Evolutionary conservation across 2,113 vertebrate genomes (phyloP).

Genomic region (Sitta europaea): DNA sequence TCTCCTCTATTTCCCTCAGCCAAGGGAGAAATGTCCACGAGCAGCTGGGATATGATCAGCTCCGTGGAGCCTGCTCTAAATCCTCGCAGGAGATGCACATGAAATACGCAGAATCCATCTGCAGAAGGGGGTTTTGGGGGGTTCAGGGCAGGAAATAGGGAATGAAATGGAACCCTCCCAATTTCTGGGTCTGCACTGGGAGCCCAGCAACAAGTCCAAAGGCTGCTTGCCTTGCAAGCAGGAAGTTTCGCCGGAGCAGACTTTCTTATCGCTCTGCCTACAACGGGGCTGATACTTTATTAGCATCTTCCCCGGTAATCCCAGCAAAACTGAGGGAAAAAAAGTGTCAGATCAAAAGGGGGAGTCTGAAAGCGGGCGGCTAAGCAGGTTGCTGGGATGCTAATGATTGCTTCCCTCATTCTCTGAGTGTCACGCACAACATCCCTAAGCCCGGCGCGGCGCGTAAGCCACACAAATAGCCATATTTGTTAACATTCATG

Average conservation of each 20-base stretch:
- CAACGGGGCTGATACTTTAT: slow-evolving; percentile 42
- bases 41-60: neutral
- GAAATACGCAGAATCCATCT: neutral
- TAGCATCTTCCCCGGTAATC: slow-evolving; percentile 58
- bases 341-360: slow-evolving; percentile 66
- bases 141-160: neutral
- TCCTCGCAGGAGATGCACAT: rapidly evolving
- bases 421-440: slow-evolving; percentile 69
- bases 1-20: neutral
- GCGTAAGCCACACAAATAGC: slow-evolving; percentile 72
- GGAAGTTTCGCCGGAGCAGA: slow-evolving; percentile 34
- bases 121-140: neutral
- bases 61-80: neutral
- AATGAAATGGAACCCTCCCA: neutral
- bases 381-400: slow-evolving; percentile 72
- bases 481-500: slow-evolving; percentile 70
- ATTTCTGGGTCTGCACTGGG: neutral
- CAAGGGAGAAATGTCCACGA: neutral
- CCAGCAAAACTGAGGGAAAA: slow-evolving; percentile 48
- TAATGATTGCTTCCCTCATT: slow-evolving; percentile 74
- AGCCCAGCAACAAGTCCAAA: slow-evolving; percentile 53
- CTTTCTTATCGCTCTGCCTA: slow-evolving; percentile 63
- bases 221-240: neutral
- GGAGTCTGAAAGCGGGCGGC: slow-evolving; percentile 58
- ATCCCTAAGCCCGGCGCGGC: slow-evolving; percentile 57